A percentile compares a stretch with the other conserved stretches of the same genome.
Conservation (phyloP, 1,140 invertebrate species). For the Dolichoris vasculosae region DNA sequence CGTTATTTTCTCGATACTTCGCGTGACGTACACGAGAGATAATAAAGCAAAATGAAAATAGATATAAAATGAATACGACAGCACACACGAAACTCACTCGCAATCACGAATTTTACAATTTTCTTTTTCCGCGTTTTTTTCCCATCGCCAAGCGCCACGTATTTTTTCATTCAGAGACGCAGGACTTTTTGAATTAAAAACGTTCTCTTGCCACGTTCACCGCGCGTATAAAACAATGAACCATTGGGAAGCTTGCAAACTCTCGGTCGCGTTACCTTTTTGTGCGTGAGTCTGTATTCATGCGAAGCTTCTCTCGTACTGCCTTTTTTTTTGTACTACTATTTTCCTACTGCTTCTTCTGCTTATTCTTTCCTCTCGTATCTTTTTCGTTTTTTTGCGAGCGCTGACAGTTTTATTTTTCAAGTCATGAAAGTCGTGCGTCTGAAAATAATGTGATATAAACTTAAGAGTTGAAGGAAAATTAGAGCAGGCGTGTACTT, state of each 20-base stretch:
- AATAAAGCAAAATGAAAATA: slow-evolving; percentile 21
- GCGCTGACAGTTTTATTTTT: background rate
- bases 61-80: background rate
- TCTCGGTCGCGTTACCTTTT: background rate
- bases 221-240: slow-evolving; percentile 37
- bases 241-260: slow-evolving; percentile 20
- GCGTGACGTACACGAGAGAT: background rate
- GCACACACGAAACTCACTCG: background rate
- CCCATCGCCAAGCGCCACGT: background rate
- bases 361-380: background rate
- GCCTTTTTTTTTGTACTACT: background rate
- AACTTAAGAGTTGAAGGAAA: background rate
- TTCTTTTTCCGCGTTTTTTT: background rate
- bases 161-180: slow-evolving; percentile 21
- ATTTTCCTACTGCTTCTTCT: background rate
- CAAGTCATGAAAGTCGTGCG: background rate
- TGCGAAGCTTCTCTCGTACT: background rate
- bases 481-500: background rate
- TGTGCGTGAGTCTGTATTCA: background rate
- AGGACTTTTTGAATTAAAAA: slow-evolving; percentile 37
- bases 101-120: slow-evolving; percentile 3
- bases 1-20: background rate
- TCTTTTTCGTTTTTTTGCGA: background rate
- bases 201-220: background rate
- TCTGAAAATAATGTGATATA: background rate